Percentiles rank a stretch among this genome's conserved stretches.
These are phyloP conservation scores for Pilophorus perplexus DNA, from an alignment of 2,888 invertebrate species.

Conservation along the genomic window DNA sequence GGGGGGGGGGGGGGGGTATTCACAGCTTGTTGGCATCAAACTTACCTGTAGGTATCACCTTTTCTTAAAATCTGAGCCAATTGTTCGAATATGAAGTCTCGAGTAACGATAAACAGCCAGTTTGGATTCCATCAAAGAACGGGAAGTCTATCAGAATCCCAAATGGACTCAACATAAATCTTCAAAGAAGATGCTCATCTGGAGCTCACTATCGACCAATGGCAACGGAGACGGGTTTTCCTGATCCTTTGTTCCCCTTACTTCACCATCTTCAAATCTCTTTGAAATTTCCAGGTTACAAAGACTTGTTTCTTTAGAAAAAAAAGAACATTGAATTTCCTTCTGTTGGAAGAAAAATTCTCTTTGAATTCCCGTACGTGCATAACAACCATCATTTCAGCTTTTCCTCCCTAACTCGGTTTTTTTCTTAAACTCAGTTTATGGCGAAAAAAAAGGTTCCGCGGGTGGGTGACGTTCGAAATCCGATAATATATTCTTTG, in stretches of 20 bases:
- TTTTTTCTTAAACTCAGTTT: constrained; percentile 16
- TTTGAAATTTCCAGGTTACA: not conserved
- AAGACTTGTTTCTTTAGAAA: not conserved
- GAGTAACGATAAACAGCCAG: no score
- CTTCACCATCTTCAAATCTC: constrained; percentile 11
- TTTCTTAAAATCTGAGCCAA: no score
- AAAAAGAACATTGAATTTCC: constrained; percentile 11
- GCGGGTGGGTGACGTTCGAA: no score
- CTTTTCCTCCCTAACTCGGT: not conserved
- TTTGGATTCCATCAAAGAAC: no score
- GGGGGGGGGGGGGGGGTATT: no score
- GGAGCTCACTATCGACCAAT: not conserved
- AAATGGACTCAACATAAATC: not conserved
- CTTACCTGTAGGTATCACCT: no score
- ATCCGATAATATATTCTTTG: no score
- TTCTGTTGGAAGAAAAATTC: constrained; percentile 7
- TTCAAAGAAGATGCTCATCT: constrained; percentile 2
- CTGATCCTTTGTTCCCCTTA: not conserved
- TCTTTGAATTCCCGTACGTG: constrained; percentile 32
- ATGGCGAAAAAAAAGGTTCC: not conserved
- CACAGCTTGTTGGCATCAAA: no score
- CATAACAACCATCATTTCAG: constrained; percentile 2
- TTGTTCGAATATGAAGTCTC: no score
- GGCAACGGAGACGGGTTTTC: not conserved
- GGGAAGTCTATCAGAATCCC: no score